These are phyloP conservation scores for Drosophila biarmipes DNA, from an alignment of 1,140 invertebrate genomes.

Conservation along the genomic window DNA sequence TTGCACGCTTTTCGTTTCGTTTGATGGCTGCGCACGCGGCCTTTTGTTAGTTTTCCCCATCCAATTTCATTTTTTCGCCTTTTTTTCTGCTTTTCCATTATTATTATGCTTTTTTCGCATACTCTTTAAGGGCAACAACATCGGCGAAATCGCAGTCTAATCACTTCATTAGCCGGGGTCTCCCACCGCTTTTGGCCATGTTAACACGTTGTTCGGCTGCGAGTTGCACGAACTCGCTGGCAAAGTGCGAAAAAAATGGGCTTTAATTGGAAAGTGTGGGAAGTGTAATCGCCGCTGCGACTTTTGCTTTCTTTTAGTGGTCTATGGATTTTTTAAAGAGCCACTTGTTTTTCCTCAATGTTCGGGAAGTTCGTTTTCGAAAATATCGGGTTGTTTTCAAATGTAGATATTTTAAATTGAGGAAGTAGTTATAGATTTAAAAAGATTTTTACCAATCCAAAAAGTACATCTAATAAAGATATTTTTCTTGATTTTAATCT, in stretches of 20 bases:
- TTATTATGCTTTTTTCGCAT: slow-evolving; percentile 42
- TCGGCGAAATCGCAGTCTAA: slow-evolving; percentile 41
- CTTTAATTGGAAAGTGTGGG: slow-evolving; percentile 17
- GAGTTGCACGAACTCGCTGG: slow-evolving; percentile 31
- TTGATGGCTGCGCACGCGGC: slow-evolving; percentile 76
- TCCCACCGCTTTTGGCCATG: slow-evolving; percentile 26
- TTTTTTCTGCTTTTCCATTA: slow-evolving; percentile 27
- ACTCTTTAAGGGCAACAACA: slow-evolving; percentile 30
- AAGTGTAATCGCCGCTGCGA: slow-evolving; percentile 6
- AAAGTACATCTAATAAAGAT: too few species aligned
- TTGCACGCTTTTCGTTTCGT: slow-evolving; percentile 81
- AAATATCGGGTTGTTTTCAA: too few species aligned
- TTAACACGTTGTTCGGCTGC: slow-evolving; percentile 44
- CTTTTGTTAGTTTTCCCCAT: slow-evolving; percentile 77
- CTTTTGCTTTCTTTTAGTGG: slow-evolving; percentile 20
- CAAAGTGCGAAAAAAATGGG: slow-evolving; percentile 8
- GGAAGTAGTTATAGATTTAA: too few species aligned
- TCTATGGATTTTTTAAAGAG: background rate
- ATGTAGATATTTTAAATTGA: too few species aligned
- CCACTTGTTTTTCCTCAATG: background rate
- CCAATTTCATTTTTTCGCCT: slow-evolving; percentile 26
- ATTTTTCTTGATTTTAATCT: too few species aligned
- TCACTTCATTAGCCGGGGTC: slow-evolving; percentile 40
- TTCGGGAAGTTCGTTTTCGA: background rate
- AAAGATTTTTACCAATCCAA: too few species aligned